These are phyloP conservation scores for Polypterus senegalus DNA, from an alignment of 2,113 vertebrate genomes.

Conservation along the genomic window DNA sequence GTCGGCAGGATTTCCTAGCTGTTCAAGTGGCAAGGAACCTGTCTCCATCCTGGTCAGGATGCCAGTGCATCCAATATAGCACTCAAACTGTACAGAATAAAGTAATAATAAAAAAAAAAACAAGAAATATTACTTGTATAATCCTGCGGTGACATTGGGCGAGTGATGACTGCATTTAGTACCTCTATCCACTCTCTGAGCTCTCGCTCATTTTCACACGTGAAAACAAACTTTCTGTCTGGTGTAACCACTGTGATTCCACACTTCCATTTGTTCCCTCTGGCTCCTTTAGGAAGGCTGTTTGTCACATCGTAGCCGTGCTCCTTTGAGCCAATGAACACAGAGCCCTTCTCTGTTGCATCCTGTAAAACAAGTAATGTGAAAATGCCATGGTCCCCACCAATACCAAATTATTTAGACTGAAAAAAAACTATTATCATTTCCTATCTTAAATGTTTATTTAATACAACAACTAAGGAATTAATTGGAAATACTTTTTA, in stretches of 20 bases:
- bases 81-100: no score
- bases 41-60: no score
- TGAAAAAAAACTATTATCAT: no score
- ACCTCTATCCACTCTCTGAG: slow-evolving; percentile 73
- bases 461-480: no score
- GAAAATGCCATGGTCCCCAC: no score
- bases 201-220: slow-evolving; percentile 68
- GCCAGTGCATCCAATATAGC: no score
- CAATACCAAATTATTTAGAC: no score
- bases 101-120: no score
- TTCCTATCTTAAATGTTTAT: no score
- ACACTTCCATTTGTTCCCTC: slow-evolving; percentile 63
- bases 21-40: no score
- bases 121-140: slow-evolving; percentile 36
- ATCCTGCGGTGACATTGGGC: slow-evolving; percentile 53
- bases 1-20: no score
- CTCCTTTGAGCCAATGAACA: slow-evolving; percentile 63
- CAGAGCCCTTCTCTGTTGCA: slow-evolving; percentile 65
- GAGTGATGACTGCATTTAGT: slow-evolving; percentile 50
- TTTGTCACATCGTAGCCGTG: slow-evolving; percentile 62
- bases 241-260: slow-evolving; percentile 64
- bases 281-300: slow-evolving; percentile 43
- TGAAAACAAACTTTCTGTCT: slow-evolving; percentile 60
- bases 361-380: slow-evolving; percentile 46
- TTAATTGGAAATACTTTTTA: no score